Conservation (phyloP, 1,140 invertebrate genomes). For the Ceratina calcarata region DNA sequence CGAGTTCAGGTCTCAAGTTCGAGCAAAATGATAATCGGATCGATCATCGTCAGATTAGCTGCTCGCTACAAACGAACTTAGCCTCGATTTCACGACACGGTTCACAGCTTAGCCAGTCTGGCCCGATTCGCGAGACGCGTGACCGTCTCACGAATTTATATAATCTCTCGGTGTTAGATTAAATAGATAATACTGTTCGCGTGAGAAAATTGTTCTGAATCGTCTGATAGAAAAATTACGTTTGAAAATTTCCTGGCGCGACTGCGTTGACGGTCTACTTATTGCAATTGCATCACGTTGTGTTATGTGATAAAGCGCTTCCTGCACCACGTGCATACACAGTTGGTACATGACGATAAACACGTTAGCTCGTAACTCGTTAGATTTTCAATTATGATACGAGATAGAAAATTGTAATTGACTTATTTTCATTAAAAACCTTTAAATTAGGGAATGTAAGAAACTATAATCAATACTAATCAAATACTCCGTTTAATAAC, state of each 20-base stretch:
- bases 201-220: constrained; percentile 36
- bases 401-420: too few species aligned
- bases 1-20: neutral
- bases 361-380: too few species aligned
- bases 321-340: constrained; percentile 1
- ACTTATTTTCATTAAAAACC: too few species aligned
- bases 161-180: neutral
- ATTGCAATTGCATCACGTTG: constrained; percentile 29
- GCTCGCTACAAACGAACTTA: neutral
- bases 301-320: constrained; percentile 5
- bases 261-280: constrained; percentile 18
- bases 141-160: constrained; percentile 27
- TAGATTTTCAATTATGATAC: too few species aligned
- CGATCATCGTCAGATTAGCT: constrained; percentile 2
- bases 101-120: neutral
- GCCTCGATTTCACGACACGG: constrained; percentile 10
- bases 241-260: constrained; percentile 30
- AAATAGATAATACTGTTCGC: constrained; percentile 20
- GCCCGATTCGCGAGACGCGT: neutral
- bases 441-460: too few species aligned
- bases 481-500: too few species aligned
- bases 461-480: too few species aligned
- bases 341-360: too few species aligned
- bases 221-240: constrained; percentile 47
- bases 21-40: constrained; percentile 18